Percentiles rank a stretch among this genome's conserved stretches.
Conservation (phyloP, 2,888 invertebrate species). For the Nephrotoma guestfalica region DNA sequence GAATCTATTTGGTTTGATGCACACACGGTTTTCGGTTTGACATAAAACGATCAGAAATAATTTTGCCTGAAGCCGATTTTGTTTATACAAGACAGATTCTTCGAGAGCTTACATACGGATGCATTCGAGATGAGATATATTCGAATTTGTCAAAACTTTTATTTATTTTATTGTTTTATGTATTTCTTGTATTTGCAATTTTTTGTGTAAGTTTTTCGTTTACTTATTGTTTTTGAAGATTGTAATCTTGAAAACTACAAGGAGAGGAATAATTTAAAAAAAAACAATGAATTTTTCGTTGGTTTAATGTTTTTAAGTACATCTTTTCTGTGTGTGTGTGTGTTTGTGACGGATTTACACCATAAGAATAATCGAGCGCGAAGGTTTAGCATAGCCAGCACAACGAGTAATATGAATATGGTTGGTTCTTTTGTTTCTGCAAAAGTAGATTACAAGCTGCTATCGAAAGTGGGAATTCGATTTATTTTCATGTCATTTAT, state of each 20-base stretch:
- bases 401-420: not conserved
- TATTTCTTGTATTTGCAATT: not conserved
- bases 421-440: not conserved
- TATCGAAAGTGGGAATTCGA: not conserved
- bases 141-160: not conserved
- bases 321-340: not conserved
- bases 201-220: not conserved
- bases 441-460: not conserved
- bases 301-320: not conserved
- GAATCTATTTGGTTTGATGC: not conserved
- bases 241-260: not conserved
- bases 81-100: not conserved
- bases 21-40: not conserved
- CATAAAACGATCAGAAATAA: not conserved
- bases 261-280: not conserved
- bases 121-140: not conserved
- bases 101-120: not conserved
- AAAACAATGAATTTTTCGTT: not conserved
- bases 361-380: not conserved
- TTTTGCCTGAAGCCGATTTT: not conserved
- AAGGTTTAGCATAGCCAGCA: not conserved
- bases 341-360: not conserved
- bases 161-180: not conserved
- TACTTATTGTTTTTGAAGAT: not conserved
- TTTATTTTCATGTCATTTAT: not conserved